Percentiles rank a stretch among this genome's conserved stretches.
phyloP scores from a whole-genome alignment of 2,888 invertebrate species.

The Seira musarum region DNA sequence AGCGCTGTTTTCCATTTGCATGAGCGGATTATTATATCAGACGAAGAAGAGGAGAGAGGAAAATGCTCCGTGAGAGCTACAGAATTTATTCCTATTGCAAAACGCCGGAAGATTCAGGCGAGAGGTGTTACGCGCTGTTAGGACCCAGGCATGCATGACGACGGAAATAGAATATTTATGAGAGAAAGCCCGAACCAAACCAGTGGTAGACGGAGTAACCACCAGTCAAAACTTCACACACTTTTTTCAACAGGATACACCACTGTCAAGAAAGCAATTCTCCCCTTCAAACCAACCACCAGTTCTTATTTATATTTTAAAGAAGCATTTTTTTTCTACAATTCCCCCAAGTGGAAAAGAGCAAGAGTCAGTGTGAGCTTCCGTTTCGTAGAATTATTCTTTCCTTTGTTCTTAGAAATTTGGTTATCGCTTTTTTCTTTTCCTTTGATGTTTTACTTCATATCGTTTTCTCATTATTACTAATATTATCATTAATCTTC shows the following conservation, averaged over 20 bases:
- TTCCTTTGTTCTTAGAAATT: neutral
- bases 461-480: neutral
- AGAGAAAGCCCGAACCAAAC: conserved; percentile 35
- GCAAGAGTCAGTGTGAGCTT: neutral
- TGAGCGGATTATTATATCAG: conserved; percentile 55
- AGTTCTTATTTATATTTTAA: conserved; percentile 33
- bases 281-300: conserved; percentile 17
- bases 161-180: conserved; percentile 59
- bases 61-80: neutral
- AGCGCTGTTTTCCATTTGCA: conserved; percentile 52
- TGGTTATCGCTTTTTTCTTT: neutral
- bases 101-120: conserved; percentile 46
- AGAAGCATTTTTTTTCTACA: neutral
- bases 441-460: neutral
- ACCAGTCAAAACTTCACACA: conserved; percentile 23
- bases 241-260: conserved; percentile 16
- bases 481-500: no score
- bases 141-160: conserved; percentile 55
- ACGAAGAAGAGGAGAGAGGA: neutral
- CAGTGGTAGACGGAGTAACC: neutral
- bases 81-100: conserved; percentile 54
- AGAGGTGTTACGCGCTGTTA: conserved; percentile 56
- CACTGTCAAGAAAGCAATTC: conserved; percentile 32
- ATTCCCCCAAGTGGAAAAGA: neutral
- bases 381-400: neutral